Evolutionary conservation across 2,797 vertebrate genomes (phyloP).

Genomic region (Melanotaenia parkinsoni): DNA sequence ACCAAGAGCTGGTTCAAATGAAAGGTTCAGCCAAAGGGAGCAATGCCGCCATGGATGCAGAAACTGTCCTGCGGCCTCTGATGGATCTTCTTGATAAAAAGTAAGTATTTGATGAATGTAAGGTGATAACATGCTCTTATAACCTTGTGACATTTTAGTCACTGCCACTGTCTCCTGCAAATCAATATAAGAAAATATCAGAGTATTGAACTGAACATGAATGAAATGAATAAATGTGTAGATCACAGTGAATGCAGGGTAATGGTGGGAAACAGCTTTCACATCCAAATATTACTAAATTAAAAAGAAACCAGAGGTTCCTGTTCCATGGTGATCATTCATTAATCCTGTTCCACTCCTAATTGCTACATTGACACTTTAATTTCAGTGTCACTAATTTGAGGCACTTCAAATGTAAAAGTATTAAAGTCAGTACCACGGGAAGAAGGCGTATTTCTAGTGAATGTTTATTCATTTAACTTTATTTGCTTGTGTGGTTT

Average conservation of each 20-base stretch:
- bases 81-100: slow-evolving; percentile 98
- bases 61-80: slow-evolving; percentile 92
- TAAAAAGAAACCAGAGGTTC: not conserved
- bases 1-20: slow-evolving; percentile 92
- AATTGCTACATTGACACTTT: not conserved
- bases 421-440: not conserved
- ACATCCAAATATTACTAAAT: not conserved
- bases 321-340: not conserved
- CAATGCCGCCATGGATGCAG: slow-evolving; percentile 91
- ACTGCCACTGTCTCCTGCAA: not conserved
- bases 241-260: not conserved
- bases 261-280: not conserved
- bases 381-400: slow-evolving; percentile 1
- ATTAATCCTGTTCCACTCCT: not conserved
- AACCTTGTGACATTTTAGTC: not conserved
- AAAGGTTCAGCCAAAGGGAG: slow-evolving; percentile 88
- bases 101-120: slow-evolving; percentile 77
- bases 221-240: not conserved
- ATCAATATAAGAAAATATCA: not conserved
- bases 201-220: not conserved
- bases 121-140: not conserved
- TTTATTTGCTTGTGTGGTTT: slow-evolving; percentile 42
- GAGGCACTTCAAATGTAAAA: not conserved
- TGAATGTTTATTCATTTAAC: slow-evolving; percentile 30
- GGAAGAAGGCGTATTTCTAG: slow-evolving; percentile 1